Evolutionary conservation across 2,113 vertebrate species (phyloP).

Genomic region (Herpailurus yagouaroundi): DNA sequence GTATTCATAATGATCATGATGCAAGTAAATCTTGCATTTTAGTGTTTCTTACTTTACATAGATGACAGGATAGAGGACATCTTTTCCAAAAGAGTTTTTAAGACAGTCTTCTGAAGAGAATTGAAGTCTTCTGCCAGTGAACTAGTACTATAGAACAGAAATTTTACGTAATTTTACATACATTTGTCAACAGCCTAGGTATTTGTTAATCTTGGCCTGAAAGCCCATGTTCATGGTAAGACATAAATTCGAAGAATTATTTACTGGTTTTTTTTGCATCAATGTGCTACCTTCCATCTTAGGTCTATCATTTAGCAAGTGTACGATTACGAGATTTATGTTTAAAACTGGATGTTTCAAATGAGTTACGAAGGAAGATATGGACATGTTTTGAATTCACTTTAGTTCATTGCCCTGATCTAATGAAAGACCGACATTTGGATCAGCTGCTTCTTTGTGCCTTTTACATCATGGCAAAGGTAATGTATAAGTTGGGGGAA

Average conservation of each 20-base stretch:
- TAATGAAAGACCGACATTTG: slow-evolving; percentile 95
- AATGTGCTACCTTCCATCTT: slow-evolving; percentile 9
- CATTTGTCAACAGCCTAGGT: background rate
- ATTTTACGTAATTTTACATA: slow-evolving; percentile 25
- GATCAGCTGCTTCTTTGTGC: slow-evolving; percentile 98
- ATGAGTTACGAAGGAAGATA: slow-evolving; percentile 94
- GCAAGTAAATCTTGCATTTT: slow-evolving; percentile 27
- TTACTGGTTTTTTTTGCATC: background rate
- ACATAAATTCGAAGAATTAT: slow-evolving; percentile 58
- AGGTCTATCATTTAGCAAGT: slow-evolving; percentile 98
- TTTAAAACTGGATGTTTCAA: slow-evolving; percentile 92
- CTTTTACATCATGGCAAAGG: slow-evolving; percentile 96
- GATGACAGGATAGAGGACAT: background rate
- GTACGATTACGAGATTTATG: slow-evolving; percentile 96
- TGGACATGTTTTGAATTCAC: slow-evolving; percentile 98
- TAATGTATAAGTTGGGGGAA: slow-evolving; percentile 60
- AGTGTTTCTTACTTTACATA: background rate
- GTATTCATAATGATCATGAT: background rate
- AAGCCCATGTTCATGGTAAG: slow-evolving; percentile 21
- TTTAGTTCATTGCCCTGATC: slow-evolving; percentile 91
- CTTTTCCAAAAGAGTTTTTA: background rate
- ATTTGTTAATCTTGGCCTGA: slow-evolving; percentile 40
- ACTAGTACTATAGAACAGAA: background rate
- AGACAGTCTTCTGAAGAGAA: slow-evolving; percentile 20
- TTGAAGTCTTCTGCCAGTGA: slow-evolving; percentile 7